Evolutionary conservation across 2,888 invertebrate genomes (phyloP), one percentile per base, ranked within the genome.

Genomic region (Drosophila tanythrix): DNA sequence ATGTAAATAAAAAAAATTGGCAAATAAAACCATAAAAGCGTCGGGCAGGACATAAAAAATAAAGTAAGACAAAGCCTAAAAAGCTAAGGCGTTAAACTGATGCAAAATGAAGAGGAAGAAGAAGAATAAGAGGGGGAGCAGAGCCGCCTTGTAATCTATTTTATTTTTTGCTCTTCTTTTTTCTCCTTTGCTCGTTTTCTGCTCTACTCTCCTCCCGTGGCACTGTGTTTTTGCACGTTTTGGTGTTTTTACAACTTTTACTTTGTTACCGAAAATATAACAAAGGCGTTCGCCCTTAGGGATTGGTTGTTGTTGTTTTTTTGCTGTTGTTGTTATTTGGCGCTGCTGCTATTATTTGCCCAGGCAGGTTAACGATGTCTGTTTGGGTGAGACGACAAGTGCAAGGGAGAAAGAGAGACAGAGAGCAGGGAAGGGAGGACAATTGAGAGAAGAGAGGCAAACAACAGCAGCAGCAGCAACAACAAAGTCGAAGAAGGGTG

Each of bases 201-300:
- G 52, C 7, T n/a, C 58, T 33, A 13, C 29, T 25, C 13, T 61
- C 33, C 33, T 3, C n/a, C 29, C 18, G 38, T 21, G 46, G 5
- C 48, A n/a, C 35, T 56, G 38, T 61, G 35, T 43, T 67, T 67
- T 68, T 53, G 69, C 64, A 74, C 58, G 58, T 74, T 66, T 66
- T 73, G 66, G 50, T 56, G 51, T 69, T 86, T 83, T 81, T 81
- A 82, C 78, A 82, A 88, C 82, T 88, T 83, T 76, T 88, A 88
- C 83, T 88, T 83, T 83, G 83, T 83, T 88, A 82, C 74, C 70
- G 74, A 83, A 88, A 88, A 83, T 88, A 88, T 79, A 88, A 88
- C 86, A 83, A 88, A 74, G 79, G 62, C 64, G 50, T 15, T 43
- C 63, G 59, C 67, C 74, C 61, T 50, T 40, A 57, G 57, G 40